Base-by-base conservation (phyloP, 1,140 invertebrate genomes). In the Apis dorsata region DNA sequence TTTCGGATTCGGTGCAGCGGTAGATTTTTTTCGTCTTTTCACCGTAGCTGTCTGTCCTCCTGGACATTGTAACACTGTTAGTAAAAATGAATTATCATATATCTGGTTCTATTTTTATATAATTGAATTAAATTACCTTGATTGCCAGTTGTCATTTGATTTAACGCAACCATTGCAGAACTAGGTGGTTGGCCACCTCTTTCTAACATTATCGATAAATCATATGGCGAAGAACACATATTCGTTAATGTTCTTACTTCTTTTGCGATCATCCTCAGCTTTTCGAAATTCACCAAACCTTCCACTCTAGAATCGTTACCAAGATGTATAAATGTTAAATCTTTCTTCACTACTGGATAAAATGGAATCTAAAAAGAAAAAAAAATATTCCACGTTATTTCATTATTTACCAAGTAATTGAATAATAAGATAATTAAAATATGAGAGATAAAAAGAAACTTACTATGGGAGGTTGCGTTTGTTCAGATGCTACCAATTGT, bases 211-310 rank as follows among this genome's bases (percentile, higher is more conserved):
- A 97, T 97, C 57, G 97, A 92, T 21, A 98, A 94, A 93, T 98
- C 98, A 92, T 98, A 97, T 15, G 97, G 97, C n/a, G 98, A 98
- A 79, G 98, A 98, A 92, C 98, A 99, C 98, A 99, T 99, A 92
- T 98, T 98, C 72, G 97, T 98, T 24, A 99, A 94, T 69, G 97
- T 96, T 86, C 99, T 95, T 17, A 99, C 97, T 95, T 99, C 99
- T 93, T 99, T 99, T 9, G 99, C 98, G 83, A 99, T 98, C 98
- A 99, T 99, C 85, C 99, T 95, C 66, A 99, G 94, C 92, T 99
- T 99, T 93, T 99, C 99, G 93, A 99, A 99, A 94, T 99, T 99
- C 11, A 99, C 97, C 87, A 99, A 94, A 60, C 96, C 96, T 93
- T 99, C 98, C 9, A 99, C 97, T 90, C 96, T 96, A 0, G 98